These are phyloP conservation scores for Dysdera silvatica DNA, from an alignment of 1,140 invertebrate species.

Conservation along the genomic window DNA sequence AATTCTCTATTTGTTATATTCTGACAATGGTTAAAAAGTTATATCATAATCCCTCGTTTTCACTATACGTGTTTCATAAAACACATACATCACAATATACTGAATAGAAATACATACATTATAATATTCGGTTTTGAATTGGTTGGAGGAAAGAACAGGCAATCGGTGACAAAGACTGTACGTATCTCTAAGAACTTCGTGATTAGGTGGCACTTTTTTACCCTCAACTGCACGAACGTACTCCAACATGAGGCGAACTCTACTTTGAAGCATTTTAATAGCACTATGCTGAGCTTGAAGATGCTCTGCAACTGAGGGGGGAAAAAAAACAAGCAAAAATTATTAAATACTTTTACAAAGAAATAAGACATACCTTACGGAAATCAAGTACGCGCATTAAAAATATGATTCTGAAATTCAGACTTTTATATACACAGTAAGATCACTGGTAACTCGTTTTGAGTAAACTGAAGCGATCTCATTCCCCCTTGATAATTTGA, in stretches of 20 bases:
- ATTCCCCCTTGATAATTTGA: not conserved
- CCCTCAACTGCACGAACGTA: slow-evolving; percentile 83
- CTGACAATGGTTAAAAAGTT: too few species aligned
- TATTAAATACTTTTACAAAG: not conserved
- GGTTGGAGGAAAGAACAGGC: slow-evolving; percentile 79
- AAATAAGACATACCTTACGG: too few species aligned
- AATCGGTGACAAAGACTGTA: slow-evolving; percentile 84
- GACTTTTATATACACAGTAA: too few species aligned
- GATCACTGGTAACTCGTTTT: too few species aligned
- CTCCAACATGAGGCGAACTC: slow-evolving; percentile 80
- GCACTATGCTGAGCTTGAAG: slow-evolving; percentile 88
- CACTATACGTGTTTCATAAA: too few species aligned
- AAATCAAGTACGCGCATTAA: too few species aligned
- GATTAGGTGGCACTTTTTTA: slow-evolving; percentile 74
- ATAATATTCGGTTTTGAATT: slow-evolving; percentile 88
- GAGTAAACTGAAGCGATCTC: too few species aligned
- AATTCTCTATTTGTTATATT: too few species aligned
- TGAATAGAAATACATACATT: slow-evolving; percentile 79
- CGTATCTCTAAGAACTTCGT: slow-evolving; percentile 84
- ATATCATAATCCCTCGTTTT: too few species aligned
- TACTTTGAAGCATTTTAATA: slow-evolving; percentile 92
- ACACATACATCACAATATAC: too few species aligned
- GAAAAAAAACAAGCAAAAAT: slow-evolving; percentile 12
- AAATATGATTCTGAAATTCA: too few species aligned
- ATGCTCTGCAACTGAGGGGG: slow-evolving; percentile 75